Evolutionary conservation across 2,888 invertebrate genomes (phyloP), one percentile per base, ranked within the genome.

Genomic region (Cheilosia vernalis): DNA sequence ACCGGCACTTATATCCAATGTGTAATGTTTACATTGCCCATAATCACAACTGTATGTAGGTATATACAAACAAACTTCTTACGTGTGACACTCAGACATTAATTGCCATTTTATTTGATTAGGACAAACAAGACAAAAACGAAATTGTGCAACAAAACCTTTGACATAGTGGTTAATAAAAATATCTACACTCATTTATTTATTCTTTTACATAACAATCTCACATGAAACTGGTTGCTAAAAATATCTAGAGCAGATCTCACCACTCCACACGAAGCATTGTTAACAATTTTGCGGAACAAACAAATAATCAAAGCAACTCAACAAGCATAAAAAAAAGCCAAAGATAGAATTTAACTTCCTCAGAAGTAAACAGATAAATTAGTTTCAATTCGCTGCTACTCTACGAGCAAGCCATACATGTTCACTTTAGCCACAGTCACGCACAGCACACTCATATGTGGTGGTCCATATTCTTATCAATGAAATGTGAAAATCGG

Each of bases 401-500:
- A n/a, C 3, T 47, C 9, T 9, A 30, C 30, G 9, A 9, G 7
- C n/a, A 2, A 17, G 44, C n/a, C 9, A 47, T 44, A 17, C 17
- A 44, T 17, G n/a, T n/a, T 9, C 17, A 17, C 13, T 37, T 37
- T 37, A 37, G 37, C 37, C 44, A 17, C 9, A 47, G 3, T 9
- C 44, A 47, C 9, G 7, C 30, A 30, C 9, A 2, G 1, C 9
- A 2, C 7, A 47, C n/a, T 7, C 9, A 2, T 47, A 2, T 42
- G 21, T 42, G 24, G 40, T 60, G 21, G 21, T 33, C 37, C 2
- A 15, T 40, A 21, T 42, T 60, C 60, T 60, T 60, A 60, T 60
- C 60, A 60, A 60, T 60, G 42, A 24, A 42, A 24, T 6, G 19
- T 15, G 17, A 56, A 19, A 47, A 19, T 47, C 44, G 6, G 44